These are phyloP conservation scores for Patella pellucida DNA, from an alignment of 2,888 invertebrate genomes.

Conservation along the genomic window DNA sequence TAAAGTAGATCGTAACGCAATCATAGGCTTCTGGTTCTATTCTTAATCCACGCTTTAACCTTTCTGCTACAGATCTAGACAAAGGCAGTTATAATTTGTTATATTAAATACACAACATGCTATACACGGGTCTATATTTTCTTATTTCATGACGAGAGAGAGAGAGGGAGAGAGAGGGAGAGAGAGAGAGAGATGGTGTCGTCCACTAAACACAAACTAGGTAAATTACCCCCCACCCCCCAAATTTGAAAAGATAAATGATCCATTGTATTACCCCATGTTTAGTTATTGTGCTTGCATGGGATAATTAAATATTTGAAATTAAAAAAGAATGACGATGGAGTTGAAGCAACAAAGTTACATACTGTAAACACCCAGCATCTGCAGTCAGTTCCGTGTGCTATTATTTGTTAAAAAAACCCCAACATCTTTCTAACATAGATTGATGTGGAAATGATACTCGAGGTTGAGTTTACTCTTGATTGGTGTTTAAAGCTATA, in stretches of 20 bases:
- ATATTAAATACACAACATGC: neutral
- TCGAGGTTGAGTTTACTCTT: too few species aligned
- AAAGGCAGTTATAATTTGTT: neutral
- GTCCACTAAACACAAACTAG: too few species aligned
- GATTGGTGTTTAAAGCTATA: too few species aligned
- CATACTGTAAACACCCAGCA: neutral
- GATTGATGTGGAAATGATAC: too few species aligned
- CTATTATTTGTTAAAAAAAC: neutral
- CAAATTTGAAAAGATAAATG: neutral
- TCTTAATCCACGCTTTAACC: conserved; percentile 86
- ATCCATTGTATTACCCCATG: neutral
- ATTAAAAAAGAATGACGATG: too few species aligned
- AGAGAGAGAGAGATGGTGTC: too few species aligned
- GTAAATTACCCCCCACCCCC: too few species aligned
- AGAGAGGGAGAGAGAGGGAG: too few species aligned
- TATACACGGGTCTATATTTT: neutral
- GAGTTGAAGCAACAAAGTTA: too few species aligned
- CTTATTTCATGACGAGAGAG: neutral
- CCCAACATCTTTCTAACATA: too few species aligned
- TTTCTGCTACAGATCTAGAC: conserved; percentile 79
- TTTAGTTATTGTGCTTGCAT: too few species aligned
- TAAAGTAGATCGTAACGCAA: conserved; percentile 92
- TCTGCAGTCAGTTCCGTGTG: neutral
- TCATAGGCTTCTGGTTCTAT: conserved; percentile 92
- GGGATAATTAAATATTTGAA: too few species aligned